Conservation (phyloP, 2,888 invertebrate species). For the Nematopogon swammerdamellus region DNA sequence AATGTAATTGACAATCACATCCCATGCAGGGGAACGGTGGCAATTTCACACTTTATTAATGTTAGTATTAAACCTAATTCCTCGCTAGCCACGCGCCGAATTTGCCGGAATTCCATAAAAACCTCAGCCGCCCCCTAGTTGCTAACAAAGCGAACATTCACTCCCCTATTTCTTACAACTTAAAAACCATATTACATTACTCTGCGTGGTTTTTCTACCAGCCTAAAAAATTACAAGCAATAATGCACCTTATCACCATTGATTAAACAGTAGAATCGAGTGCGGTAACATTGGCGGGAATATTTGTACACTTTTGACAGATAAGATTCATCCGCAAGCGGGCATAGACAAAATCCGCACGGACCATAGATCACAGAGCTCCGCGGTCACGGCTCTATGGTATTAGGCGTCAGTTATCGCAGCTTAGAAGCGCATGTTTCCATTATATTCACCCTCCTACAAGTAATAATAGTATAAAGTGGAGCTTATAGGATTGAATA, state of each 20-base stretch:
- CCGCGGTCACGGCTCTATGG: constrained; percentile 55
- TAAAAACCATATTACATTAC: background rate
- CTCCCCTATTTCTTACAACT: constrained; percentile 12
- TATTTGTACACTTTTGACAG: background rate
- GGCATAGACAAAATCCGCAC: constrained; percentile 6
- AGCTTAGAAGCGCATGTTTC: constrained; percentile 32
- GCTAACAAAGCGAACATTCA: constrained; percentile 23
- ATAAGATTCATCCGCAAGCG: background rate
- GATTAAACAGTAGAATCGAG: too few species aligned
- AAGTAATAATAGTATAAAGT: constrained; percentile 37
- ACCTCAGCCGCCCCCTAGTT: too few species aligned
- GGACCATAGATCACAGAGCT: constrained; percentile 53
- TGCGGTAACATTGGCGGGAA: background rate
- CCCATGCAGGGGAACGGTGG: constrained; percentile 40
- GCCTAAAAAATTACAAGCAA: too few species aligned
- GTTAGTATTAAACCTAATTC: constrained; percentile 54
- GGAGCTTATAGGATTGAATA: constrained; percentile 55
- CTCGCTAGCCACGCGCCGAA: constrained; percentile 51
- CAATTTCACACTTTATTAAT: constrained; percentile 59
- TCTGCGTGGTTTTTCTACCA: too few species aligned
- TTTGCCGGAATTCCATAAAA: constrained; percentile 46
- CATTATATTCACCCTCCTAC: constrained; percentile 27
- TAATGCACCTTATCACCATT: background rate
- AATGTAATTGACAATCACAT: constrained; percentile 48
- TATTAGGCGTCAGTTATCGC: constrained; percentile 56